Evolutionary conservation across 2,888 invertebrate species (phyloP).

Genomic region (Neoaliturus tenellus): DNA sequence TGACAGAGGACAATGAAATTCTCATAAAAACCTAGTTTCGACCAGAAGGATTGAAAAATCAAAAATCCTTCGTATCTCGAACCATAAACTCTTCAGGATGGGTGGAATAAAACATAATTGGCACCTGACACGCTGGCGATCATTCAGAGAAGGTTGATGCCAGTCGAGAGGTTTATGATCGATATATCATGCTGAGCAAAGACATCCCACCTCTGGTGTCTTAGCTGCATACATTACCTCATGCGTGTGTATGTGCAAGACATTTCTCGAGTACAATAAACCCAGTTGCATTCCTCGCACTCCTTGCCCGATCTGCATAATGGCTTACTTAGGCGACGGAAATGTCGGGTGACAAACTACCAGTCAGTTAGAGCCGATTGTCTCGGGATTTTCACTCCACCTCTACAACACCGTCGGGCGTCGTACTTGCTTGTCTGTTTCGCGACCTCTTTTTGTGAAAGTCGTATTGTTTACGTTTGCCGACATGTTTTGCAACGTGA

Average conservation of each 20-base stretch:
- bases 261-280: neutral
- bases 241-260: neutral
- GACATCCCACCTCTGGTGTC: neutral
- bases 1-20: too few species aligned
- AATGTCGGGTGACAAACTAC: constrained; percentile 7
- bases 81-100: neutral
- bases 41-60: neutral
- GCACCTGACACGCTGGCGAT: neutral
- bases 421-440: neutral
- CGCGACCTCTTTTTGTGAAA: neutral
- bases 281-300: neutral
- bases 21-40: too few species aligned
- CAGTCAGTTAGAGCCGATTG: neutral
- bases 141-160: neutral
- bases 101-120: neutral
- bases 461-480: neutral
- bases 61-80: neutral
- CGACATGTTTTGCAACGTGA: neutral
- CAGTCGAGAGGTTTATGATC: neutral
- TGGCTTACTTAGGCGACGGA: neutral
- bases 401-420: neutral
- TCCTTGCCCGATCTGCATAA: neutral
- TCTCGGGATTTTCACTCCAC: neutral
- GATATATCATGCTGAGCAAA: constrained; percentile 6
- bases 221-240: neutral